phyloP scores from a whole-genome alignment of 1,140 invertebrate genomes.

The Thaumetopoea pityocampa region DNA sequence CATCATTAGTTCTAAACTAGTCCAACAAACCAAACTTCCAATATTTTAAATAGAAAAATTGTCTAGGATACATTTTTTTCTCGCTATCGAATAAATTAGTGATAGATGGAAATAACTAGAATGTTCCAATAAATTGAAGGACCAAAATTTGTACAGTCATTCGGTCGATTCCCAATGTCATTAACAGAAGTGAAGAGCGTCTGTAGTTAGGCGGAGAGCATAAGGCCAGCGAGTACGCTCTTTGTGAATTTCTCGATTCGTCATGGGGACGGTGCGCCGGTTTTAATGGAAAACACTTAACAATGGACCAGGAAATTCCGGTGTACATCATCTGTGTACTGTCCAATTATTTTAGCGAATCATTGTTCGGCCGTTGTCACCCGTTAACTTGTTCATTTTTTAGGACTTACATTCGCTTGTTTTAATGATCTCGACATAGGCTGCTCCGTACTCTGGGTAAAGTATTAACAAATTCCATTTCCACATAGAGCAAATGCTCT shows the following conservation, averaged over 20 bases:
- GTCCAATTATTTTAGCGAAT: constrained; percentile 37
- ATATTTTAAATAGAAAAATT: no score
- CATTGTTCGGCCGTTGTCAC: constrained; percentile 3
- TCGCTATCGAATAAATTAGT: constrained; percentile 7
- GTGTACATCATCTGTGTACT: constrained; percentile 24
- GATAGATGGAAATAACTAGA: constrained; percentile 1
- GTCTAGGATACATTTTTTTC: constrained; percentile 3
- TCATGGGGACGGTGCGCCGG: constrained; percentile 26
- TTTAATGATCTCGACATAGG: no score
- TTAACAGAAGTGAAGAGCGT: constrained; percentile 24
- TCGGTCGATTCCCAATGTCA: constrained; percentile 29
- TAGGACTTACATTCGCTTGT: no score
- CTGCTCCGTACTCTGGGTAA: no score
- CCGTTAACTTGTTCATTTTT: constrained; percentile 11
- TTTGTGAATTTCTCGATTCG: constrained; percentile 39
- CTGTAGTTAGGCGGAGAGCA: constrained; percentile 14
- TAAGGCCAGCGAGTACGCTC: constrained; percentile 17
- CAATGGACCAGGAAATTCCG: constrained; percentile 36
- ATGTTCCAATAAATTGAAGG: constrained; percentile 18
- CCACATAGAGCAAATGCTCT: no score
- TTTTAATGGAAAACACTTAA: constrained; percentile 31
- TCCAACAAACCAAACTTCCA: no score
- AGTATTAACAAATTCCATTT: no score
- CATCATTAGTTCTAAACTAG: no score
- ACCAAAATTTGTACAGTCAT: constrained; percentile 28